Percentiles rank a stretch among this genome's conserved stretches.
Conservation (phyloP, 2,113 vertebrate genomes). For the Perca fluviatilis region DNA sequence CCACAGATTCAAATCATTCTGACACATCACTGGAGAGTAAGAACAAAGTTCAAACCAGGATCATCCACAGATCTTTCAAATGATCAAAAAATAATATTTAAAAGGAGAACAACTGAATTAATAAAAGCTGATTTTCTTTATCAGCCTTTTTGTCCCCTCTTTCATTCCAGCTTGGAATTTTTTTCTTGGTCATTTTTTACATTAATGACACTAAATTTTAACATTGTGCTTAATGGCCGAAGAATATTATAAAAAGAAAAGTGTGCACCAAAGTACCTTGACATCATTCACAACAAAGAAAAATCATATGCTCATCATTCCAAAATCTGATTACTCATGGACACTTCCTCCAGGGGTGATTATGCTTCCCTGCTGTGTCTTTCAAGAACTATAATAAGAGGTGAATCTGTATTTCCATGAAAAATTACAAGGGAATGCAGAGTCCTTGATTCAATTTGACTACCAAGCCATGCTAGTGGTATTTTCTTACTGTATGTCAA, state of each 20-base stretch:
- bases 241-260: neutral
- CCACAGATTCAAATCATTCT: slow-evolving; percentile 40
- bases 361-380: slow-evolving; percentile 9
- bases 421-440: slow-evolving; percentile 32
- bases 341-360: slow-evolving; percentile 26
- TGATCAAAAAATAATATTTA: slow-evolving; percentile 33
- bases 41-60: slow-evolving; percentile 31
- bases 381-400: slow-evolving; percentile 51
- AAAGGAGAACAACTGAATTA: slow-evolving; percentile 1
- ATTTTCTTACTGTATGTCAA: slow-evolving; percentile 32
- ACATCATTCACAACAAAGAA: slow-evolving; percentile 16
- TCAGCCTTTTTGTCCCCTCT: neutral
- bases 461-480: neutral
- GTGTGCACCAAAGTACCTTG: neutral
- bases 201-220: slow-evolving; percentile 1
- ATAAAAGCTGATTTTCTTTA: slow-evolving; percentile 4
- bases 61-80: slow-evolving; percentile 6
- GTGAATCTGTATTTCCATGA: slow-evolving; percentile 39
- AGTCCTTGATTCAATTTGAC: slow-evolving; percentile 40
- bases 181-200: neutral
- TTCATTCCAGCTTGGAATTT: neutral
- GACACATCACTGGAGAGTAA: slow-evolving; percentile 10
- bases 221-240: neutral
- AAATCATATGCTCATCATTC: slow-evolving; percentile 3
- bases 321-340: slow-evolving; percentile 61